Evolutionary conservation across 2,113 vertebrate species (phyloP), one percentile per base, ranked within the genome.

Genomic region (Phaethornis superciliosus): DNA sequence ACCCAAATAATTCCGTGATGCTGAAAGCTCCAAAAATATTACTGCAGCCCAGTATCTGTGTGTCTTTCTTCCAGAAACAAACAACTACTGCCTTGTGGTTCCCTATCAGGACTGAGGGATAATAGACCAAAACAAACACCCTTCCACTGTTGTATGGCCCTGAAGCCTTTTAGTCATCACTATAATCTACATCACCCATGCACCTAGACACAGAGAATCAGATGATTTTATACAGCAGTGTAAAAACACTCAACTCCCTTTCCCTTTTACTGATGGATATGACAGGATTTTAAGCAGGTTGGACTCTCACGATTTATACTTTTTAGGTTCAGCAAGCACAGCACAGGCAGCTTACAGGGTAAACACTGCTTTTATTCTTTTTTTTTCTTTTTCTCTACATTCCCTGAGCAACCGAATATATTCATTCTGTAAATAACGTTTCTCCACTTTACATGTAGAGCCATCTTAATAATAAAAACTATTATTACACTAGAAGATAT

Each of bases 61-160:
- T 10, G 1, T 12, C n/a, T n/a, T n/a, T 33, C 7, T 23, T 40
- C 23, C 14, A 33, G 4, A 47, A 14, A 3, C 3, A 3, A 23
- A 37, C 35, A 52, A 37, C 14, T 14, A 4, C 21, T 46, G 26
- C 5, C 1, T 8, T 9, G 0, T 10, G 7, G 12, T 6, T 82
- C 58, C 59, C 33, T 22, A 63, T n/a, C 23, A 81, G 7, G 33
- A 44, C 35, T 6, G 15, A 52, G 10, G 5, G 6, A 10, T 6
- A 70, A n/a, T 3, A 18, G 6, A 44, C 3, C 3, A 47, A 69
- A 51, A 42, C 58, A 44, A 30, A 47, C 44, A 14, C 4, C 6
- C 12, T 42, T 33, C 15, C 7, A 22, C 7, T 3, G 1, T 0
- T 26, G 2, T 15, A 33, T 0, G 0, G 7, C 11, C 7, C 15